Evolutionary conservation across 2,888 invertebrate genomes (phyloP), one percentile per base, ranked within the genome.

Genomic region (Drosophila meridionalis): DNA sequence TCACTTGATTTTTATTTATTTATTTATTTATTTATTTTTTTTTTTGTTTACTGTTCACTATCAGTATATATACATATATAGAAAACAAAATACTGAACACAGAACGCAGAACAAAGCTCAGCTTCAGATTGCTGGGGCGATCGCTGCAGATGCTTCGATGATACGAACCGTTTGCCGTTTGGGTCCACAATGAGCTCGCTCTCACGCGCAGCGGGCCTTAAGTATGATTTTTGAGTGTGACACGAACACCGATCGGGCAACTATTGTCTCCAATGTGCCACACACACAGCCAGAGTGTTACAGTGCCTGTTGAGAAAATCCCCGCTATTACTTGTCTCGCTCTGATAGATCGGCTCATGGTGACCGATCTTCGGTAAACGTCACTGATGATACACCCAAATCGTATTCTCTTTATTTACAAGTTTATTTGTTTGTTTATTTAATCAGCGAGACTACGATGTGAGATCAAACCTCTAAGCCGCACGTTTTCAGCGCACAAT

Each of bases 121-220:
- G 65, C 50, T 66, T 68, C 32, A 48, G 26, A 26, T 52, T 38
- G 4, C 3, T 20, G 9, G 0, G 9, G 9, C 38, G 26, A 34
- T 7, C n/a, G 9, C 50, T 5, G 45, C 12, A 32, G 6, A 69
- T 11, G 45, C n/a, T 36, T 11, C 34, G 55, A 63, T 7, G 55
- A 55, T 40, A 40, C 32, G 57, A 40, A 71, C 53, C 61, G 55
- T 52, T 26, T 42, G 74, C n/a, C 45, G 52, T 47, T 69, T 70
- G 53, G 60, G 57, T 64, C 55, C 65, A 64, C 65, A 80, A 55
- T 80, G 71, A 69, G 66, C 68, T 65, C n/a, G 58, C 47, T 42
- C 28, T 56, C 30, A 47, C 43, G 50, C 26, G 52, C 42, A 66
- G 61, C 58, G 47, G 42, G 56, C 58, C 60, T 84, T 89, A 86